Base-by-base conservation (phyloP, 2,888 invertebrate species). In the Caradrina clavipalpis region DNA sequence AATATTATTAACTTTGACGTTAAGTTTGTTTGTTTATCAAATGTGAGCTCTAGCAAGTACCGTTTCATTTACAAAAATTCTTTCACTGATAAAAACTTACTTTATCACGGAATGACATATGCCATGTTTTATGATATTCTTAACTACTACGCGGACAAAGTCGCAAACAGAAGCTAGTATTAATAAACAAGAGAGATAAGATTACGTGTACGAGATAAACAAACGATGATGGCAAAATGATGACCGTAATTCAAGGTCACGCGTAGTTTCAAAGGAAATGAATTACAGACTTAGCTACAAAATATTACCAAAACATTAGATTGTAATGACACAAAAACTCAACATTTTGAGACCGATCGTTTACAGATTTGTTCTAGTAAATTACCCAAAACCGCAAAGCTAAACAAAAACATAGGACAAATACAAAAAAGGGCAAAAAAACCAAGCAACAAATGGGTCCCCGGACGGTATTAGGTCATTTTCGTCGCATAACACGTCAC, bases 381-480 rank as follows among this genome's bases (percentile, higher is more conserved):
- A 62, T 76, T 55, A 47, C 0, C 10, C 1, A 42, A 35, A 72
- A 65, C 42, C 51, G 13, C 57, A 57, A 57, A 73, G 19, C 5
- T 10, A 0, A 11, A 50, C 1, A 49, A 45, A 55, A 68, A 47
- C 6, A 26, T 7, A 53, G 22, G 3, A 0, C 0, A 39, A 45
- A 65, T 19, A 17, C 19, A n/a, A 45, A 59, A 69, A 50, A 51
- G 11, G n/a, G 3, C 51, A 54, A 61, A 7, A 35, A 70, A 69
- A 54, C 51, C 59, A 50, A 54, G 49, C 11, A 11, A 21, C 21
- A 50, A 75, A 59, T 49, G 50, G 15, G n/a, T 53, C 61, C 63
- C 22, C 35, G n/a, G 55, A 19, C 49, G 67, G 54, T 79, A 80
- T 73, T 81, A 76, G 67, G 61, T 67, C 75, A 84, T 79, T 77